A percentile compares a stretch with the other conserved stretches of the same genome.
These are phyloP conservation scores for Clarias batrachus DNA, from an alignment of 2,113 vertebrate species.

Conservation along the genomic window DNA sequence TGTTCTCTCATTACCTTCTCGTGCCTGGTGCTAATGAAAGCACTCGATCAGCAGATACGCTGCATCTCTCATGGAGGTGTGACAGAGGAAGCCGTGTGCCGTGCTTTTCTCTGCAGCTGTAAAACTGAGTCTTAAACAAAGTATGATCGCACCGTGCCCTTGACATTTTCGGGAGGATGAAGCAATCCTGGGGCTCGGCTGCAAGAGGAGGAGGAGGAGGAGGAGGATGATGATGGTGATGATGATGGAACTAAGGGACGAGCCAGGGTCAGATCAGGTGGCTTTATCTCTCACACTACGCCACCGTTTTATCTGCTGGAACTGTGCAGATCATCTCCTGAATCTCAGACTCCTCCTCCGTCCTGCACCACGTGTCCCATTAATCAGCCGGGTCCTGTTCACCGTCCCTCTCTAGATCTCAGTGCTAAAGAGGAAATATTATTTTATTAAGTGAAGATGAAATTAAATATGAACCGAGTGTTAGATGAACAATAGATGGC, in stretches of 20 bases:
- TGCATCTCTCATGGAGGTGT: background rate
- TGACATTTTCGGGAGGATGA: conserved; percentile 16
- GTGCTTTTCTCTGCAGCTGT: background rate
- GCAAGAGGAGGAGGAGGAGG: no score
- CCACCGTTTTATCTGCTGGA: background rate
- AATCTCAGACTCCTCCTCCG: background rate
- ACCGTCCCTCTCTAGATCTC: background rate
- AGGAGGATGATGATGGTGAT: background rate
- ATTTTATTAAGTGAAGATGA: background rate
- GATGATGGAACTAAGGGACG: background rate
- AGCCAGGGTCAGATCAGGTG: background rate
- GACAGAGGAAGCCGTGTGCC: background rate
- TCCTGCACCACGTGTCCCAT: background rate
- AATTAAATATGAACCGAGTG: background rate
- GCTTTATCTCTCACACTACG: background rate
- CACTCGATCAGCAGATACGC: background rate
- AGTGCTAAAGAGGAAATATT: background rate
- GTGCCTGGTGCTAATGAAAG: background rate
- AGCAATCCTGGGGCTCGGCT: background rate
- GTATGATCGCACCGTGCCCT: background rate
- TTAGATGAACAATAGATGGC: background rate
- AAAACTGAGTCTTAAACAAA: background rate
- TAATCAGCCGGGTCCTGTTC: background rate
- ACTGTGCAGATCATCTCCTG: background rate
- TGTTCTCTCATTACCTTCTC: background rate